Evolutionary conservation across 30 jellyfish, hydroid and myxozoan genomes (phyloP), one percentile per base, ranked within the genome.

Genomic region (Nemopilema nomurai): DNA sequence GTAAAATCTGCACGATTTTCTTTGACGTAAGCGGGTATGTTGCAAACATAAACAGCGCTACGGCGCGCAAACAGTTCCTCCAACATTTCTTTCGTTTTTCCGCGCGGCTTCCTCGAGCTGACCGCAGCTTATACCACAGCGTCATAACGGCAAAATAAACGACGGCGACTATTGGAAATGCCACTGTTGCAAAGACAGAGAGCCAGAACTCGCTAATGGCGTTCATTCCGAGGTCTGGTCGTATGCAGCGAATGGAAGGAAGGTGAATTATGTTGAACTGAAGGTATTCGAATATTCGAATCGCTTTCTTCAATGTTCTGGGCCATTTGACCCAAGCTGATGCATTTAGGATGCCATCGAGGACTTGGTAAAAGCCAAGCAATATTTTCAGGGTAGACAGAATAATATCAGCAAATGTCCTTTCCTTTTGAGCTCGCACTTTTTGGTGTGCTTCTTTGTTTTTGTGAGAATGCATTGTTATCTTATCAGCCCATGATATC

Each of bases 331-430:
- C 68, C 49, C 67, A 65, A 8, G 88, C 66, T 9, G 77, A 51
- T 0, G 81, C 78, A 49, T 67, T 50, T 41, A 85, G 63, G 20
- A 76, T 27, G 0, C 76, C 76, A 33, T 68, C 53, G 70, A 85
- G 65, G 9, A 76, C 86, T 41, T 85, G 94, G 49, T 85, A 85
- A 49, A 85, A 85, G 16, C 88, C 88, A 73, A 85, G 49, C 31
- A 85, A 30, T 30, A 85, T 85, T 74, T 85, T 85, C 79, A 85
- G 32, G 49, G 62, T 74, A n/a, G 94, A 85, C 25, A 85, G 21
- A n/a, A 85, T 65, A 16, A 85, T 51, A 50, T 85, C 94, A n/a
- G 94, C 94, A 75, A 85, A 51, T 8, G 94, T 85, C 23, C 94
- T 33, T 22, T 28, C 22, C 13, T 69, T 25, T 1, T 67, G 0